These are phyloP conservation scores for Leucozona laternaria DNA, from an alignment of 2,888 invertebrate species.

Conservation along the genomic window DNA sequence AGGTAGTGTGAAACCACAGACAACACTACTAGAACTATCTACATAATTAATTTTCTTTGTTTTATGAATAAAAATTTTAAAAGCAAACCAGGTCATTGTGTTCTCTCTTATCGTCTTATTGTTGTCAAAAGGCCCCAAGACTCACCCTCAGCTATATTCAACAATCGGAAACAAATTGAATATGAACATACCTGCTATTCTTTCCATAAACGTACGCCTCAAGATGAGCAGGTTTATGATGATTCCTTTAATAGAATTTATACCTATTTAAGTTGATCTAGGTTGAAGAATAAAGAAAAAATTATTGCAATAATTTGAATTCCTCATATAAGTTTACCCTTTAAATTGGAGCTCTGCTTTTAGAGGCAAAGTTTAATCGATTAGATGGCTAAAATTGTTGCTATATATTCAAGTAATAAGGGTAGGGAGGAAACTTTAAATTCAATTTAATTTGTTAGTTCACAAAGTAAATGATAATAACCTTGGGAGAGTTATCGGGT, in stretches of 20 bases:
- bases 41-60: constrained; percentile 39
- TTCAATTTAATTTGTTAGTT: constrained; percentile 1
- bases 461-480: not conserved
- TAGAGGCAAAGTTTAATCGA: not conserved
- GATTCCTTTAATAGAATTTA: constrained; percentile 36
- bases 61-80: constrained; percentile 17
- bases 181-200: not conserved
- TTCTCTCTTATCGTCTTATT: constrained; percentile 13
- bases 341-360: not conserved
- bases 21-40: too few relatives aligned
- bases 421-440: not conserved
- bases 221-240: constrained; percentile 43
- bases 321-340: not conserved
- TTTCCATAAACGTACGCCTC: constrained; percentile 29
- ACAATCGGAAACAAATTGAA: not conserved
- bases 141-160: not conserved
- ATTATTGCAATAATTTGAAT: not conserved
- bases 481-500: not conserved
- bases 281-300: not conserved
- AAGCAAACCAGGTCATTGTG: constrained; percentile 32
- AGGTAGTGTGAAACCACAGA: constrained; percentile 3
- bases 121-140: not conserved
- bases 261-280: not conserved
- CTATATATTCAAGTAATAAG: not conserved
- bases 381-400: not conserved